A percentile compares a stretch with the other conserved stretches of the same genome.
Evolutionary conservation across 2,888 invertebrate genomes (phyloP).

Genomic region (Andrena flavipes): DNA sequence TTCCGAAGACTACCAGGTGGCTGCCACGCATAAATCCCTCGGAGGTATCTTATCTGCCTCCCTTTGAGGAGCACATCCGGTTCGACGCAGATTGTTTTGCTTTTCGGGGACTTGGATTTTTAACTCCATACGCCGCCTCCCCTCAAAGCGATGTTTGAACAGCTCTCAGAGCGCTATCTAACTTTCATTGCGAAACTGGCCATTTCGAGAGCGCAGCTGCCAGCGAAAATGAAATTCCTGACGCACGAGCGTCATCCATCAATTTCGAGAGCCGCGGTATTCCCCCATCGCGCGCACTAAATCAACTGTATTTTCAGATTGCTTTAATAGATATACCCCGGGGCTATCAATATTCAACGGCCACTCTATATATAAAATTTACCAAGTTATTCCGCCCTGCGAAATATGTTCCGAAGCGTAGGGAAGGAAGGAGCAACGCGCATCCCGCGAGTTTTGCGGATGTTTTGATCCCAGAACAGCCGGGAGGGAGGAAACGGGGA

Average conservation of each 20-base stretch:
- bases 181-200: constrained; percentile 26
- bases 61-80: constrained; percentile 35
- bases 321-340: no score
- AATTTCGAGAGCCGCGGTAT: background rate
- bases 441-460: constrained; percentile 11
- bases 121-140: background rate
- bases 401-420: background rate
- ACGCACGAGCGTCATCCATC: background rate
- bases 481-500: constrained; percentile 18
- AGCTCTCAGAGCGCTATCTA: constrained; percentile 42
- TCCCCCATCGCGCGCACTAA: background rate
- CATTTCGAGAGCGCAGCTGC: background rate
- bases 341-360: background rate
- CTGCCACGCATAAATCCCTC: constrained; percentile 31
- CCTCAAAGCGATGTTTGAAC: constrained; percentile 34
- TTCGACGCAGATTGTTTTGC: constrained; percentile 27
- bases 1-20: constrained; percentile 55
- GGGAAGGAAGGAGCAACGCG: background rate
- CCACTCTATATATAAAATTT: background rate
- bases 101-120: constrained; percentile 29
- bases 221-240: constrained; percentile 17
- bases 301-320: background rate
- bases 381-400: background rate
- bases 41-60: constrained; percentile 51
- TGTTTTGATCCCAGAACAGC: constrained; percentile 27